A percentile compares a stretch with the other conserved stretches of the same genome.
phyloP scores from a whole-genome alignment of 1,140 invertebrate species.

The Aphaenogaster floridana region DNA sequence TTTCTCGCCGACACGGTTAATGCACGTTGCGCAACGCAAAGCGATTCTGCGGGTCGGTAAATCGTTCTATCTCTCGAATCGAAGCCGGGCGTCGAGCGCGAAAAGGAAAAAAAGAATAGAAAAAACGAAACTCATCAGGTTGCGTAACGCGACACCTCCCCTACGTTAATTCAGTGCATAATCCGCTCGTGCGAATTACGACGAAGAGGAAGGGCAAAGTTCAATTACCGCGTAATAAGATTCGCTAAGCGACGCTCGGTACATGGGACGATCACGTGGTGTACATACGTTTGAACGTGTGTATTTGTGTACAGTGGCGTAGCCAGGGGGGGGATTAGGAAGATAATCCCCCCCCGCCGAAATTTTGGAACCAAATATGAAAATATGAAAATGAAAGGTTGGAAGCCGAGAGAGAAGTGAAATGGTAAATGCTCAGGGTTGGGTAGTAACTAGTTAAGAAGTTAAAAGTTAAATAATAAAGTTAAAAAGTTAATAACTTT shows the following conservation, averaged over 20 bases:
- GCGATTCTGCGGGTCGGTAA: background rate
- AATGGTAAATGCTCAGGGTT: no score
- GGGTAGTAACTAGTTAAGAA: no score
- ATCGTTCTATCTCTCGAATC: background rate
- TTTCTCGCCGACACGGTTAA: background rate
- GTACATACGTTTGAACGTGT: background rate
- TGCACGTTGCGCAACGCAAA: background rate
- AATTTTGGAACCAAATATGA: no score
- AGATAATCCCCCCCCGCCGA: no score
- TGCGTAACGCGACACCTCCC: background rate
- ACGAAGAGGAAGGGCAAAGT: conserved; percentile 25
- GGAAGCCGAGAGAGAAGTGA: no score
- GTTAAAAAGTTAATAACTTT: no score
- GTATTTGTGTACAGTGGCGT: no score
- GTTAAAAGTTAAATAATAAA: no score
- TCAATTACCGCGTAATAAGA: background rate
- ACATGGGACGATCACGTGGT: conserved; percentile 47
- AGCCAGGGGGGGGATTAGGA: no score
- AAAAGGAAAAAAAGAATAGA: background rate
- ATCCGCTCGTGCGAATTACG: background rate
- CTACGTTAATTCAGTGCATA: conserved; percentile 9
- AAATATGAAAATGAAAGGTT: no score
- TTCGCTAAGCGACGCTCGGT: conserved; percentile 3
- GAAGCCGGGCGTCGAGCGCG: background rate
- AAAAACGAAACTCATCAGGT: background rate